These are phyloP conservation scores for Clistopyga incitator DNA, from an alignment of 2,888 invertebrate species.

Conservation along the genomic window DNA sequence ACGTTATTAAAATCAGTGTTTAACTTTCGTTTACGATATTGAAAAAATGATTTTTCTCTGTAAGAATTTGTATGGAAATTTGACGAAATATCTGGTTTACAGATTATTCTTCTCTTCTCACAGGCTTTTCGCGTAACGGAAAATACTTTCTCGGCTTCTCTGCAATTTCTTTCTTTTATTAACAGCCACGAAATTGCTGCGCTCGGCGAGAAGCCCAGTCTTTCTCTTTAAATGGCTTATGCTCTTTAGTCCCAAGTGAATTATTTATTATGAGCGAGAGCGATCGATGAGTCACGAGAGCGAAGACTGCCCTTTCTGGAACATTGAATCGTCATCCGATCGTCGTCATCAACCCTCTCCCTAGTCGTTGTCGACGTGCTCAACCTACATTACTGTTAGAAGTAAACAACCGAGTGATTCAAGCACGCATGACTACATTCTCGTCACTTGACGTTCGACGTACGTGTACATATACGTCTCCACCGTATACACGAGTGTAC, in stretches of 20 bases:
- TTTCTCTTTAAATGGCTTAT: neutral
- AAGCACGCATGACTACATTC: slow-evolving; percentile 41
- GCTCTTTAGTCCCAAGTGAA: slow-evolving; percentile 26
- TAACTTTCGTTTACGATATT: neutral
- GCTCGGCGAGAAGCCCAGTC: neutral
- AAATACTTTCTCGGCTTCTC: neutral
- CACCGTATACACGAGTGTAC: neutral
- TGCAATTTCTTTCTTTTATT: neutral
- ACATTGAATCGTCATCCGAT: slow-evolving; percentile 49
- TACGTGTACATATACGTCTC: slow-evolving; percentile 6
- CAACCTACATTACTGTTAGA: slow-evolving; percentile 55
- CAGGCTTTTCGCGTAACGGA: neutral
- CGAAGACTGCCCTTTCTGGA: slow-evolving; percentile 36
- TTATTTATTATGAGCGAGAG: slow-evolving; percentile 46
- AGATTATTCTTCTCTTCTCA: too few species aligned
- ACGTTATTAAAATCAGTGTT: neutral
- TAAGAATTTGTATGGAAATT: too few species aligned
- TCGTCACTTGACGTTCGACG: slow-evolving; percentile 16
- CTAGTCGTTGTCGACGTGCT: slow-evolving; percentile 10
- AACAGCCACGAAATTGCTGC: neutral
- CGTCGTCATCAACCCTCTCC: slow-evolving; percentile 24
- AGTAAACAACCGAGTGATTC: slow-evolving; percentile 58
- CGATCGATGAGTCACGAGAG: slow-evolving; percentile 38
- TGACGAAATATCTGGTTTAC: too few species aligned
- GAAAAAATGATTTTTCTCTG: too few species aligned